Evolutionary conservation across 2,113 vertebrate genomes (phyloP).

Genomic region (Agelaius phoeniceus): DNA sequence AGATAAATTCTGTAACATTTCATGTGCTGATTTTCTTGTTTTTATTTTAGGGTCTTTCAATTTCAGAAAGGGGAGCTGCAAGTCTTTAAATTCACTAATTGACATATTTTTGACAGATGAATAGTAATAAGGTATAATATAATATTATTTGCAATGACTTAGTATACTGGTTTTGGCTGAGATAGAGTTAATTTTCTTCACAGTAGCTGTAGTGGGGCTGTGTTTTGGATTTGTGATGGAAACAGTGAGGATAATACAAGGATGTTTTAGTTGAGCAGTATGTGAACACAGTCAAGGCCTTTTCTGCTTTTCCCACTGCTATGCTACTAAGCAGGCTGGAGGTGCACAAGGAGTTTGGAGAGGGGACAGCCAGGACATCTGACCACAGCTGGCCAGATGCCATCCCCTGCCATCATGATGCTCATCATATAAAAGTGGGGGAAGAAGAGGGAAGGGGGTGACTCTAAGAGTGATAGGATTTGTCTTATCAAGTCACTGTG

Average conservation of each 20-base stretch:
- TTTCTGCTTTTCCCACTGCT: background rate
- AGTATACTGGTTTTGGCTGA: background rate
- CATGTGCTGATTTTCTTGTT: background rate
- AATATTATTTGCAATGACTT: background rate
- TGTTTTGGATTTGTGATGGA: background rate
- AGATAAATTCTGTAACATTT: background rate
- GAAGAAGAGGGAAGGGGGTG: background rate
- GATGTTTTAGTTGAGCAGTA: background rate
- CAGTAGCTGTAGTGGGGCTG: too few relatives aligned
- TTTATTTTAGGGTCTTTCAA: background rate
- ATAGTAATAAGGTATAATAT: background rate
- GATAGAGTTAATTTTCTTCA: background rate
- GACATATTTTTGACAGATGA: background rate
- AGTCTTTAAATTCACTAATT: background rate
- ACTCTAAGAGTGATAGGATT: accelerated
- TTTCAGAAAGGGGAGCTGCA: background rate
- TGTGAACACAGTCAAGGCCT: background rate
- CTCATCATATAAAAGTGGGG: too few relatives aligned
- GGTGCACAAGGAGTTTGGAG: accelerated
- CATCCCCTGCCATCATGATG: background rate
- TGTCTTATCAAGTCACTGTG: background rate
- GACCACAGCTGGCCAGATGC: background rate
- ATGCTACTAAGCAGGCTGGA: background rate
- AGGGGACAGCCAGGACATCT: background rate
- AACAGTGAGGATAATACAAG: accelerated